These are phyloP conservation scores for Pyralis farinalis DNA, from an alignment of 2,888 invertebrate genomes.

Conservation along the genomic window DNA sequence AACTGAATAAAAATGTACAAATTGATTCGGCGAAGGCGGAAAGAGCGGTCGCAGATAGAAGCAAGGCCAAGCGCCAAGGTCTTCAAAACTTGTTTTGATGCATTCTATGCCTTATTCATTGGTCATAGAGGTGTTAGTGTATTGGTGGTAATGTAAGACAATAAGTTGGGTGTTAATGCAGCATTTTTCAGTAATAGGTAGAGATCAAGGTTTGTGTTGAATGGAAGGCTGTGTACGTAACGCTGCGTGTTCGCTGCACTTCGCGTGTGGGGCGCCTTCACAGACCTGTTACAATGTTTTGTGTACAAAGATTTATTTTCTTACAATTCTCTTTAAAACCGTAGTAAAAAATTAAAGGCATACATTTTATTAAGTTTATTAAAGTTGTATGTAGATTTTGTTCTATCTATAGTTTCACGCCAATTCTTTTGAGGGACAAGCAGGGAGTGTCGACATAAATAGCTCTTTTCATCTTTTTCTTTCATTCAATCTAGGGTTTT, in stretches of 20 bases:
- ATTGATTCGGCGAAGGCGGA: constrained; percentile 78
- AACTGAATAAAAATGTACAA: constrained; percentile 61
- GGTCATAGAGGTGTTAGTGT: constrained; percentile 38
- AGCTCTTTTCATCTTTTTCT: no score
- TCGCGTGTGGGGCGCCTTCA: not conserved
- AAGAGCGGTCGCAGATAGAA: constrained; percentile 74
- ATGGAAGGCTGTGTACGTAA: constrained; percentile 13
- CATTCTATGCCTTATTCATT: constrained; percentile 31
- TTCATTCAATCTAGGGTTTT: no score
- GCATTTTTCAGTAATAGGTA: constrained; percentile 75
- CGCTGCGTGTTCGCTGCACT: not conserved
- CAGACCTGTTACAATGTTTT: not conserved
- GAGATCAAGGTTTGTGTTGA: constrained; percentile 64
- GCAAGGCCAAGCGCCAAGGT: constrained; percentile 74
- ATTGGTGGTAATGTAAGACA: constrained; percentile 51
- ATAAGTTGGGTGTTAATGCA: constrained; percentile 71
- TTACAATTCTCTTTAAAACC: no score
- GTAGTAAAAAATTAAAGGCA: no score
- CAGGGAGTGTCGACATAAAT: no score
- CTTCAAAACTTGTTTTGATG: constrained; percentile 34
- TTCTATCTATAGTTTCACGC: no score
- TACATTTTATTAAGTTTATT: no score
- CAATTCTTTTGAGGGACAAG: no score
- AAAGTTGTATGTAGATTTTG: no score
- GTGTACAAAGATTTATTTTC: no score